Conservation (phyloP, 2,888 invertebrate genomes). For the Adelphocoris suturalis region DNA sequence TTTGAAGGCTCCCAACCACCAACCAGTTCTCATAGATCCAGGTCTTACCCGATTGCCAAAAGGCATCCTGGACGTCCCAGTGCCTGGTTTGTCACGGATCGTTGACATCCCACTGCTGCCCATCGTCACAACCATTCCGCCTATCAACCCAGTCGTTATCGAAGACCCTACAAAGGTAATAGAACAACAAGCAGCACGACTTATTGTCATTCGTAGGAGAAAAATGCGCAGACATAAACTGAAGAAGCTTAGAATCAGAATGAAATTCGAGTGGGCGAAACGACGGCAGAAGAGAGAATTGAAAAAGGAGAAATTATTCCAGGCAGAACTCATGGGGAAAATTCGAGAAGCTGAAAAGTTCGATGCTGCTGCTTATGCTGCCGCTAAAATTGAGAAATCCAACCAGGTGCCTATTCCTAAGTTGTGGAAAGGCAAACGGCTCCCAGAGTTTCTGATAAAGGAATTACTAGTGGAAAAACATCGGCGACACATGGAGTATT, state of each 20-base stretch:
- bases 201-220: conserved; percentile 87
- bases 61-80: conserved; percentile 44
- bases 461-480: conserved; percentile 84
- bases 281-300: conserved; percentile 84
- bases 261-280: conserved; percentile 88
- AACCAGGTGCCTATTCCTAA: conserved; percentile 83
- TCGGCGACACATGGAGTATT: conserved; percentile 77
- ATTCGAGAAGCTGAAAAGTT: conserved; percentile 88
- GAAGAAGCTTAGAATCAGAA: conserved; percentile 87
- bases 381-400: conserved; percentile 82
- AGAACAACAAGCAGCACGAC: conserved; percentile 85
- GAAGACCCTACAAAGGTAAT: conserved; percentile 77
- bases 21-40: conserved; percentile 24
- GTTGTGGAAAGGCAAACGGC: conserved; percentile 82
- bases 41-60: not conserved
- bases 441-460: conserved; percentile 85
- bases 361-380: conserved; percentile 86
- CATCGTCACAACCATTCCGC: not conserved
- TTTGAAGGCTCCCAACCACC: conserved; percentile 19
- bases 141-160: conserved; percentile 56
- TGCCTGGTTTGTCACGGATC: not conserved
- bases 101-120: not conserved
- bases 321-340: conserved; percentile 84
- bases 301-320: conserved; percentile 88
- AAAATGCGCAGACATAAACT: conserved; percentile 94